Base-by-base conservation (phyloP, 2,113 vertebrate species). In the Myotis brandtii region DNA sequence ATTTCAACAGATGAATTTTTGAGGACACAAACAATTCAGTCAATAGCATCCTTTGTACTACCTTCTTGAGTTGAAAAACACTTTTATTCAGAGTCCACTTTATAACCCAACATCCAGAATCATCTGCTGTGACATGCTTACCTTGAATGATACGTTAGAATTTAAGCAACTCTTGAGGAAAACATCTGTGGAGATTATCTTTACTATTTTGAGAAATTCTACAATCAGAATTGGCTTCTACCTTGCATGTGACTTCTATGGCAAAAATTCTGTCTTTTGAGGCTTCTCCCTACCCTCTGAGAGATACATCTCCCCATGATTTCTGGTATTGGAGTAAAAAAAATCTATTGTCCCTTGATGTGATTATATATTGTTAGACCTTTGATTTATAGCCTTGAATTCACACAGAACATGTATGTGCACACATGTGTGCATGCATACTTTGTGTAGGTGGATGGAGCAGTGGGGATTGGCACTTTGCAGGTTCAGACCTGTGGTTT, bases 261-360 rank as follows among this genome's bases (percentile, higher is more conserved):
- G 25, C 46, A 64, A 93, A 75, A 83, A 79, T 64, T 92, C 20
- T 84, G 34, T 67, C 21, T 75, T 40, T 46, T 37, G 20, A 88
- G 76, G 25, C 52, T 59, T 79, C 10, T 84, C 34, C 89, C 48
- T 8, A 59, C 2, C 17, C n/a, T 10, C 9, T 21, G 13, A 88
- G 79, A 64, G 62, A 50, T 16, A 1, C 25, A 76, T 54, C 40
- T 70, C 12, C 16, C 84, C 6, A 1, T 70, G 46, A 87, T 66
- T 96, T 94, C 40, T 76, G 83, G 13, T 40, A 34, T 11, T 86
- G n/a, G n/a, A 94, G n/a, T 76, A 80, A 95, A n/a, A 86, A 86
- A 93, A n/a, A 90, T 62, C 37, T 87, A 9, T n/a, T 10, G 11
- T n/a, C 12, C 27, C 9, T 5, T 12, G 32, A 77, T 73, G 13